A percentile compares a stretch with the other conserved stretches of the same genome.
Evolutionary conservation across 2,113 vertebrate genomes (phyloP).

Genomic region (Colius striatus): DNA sequence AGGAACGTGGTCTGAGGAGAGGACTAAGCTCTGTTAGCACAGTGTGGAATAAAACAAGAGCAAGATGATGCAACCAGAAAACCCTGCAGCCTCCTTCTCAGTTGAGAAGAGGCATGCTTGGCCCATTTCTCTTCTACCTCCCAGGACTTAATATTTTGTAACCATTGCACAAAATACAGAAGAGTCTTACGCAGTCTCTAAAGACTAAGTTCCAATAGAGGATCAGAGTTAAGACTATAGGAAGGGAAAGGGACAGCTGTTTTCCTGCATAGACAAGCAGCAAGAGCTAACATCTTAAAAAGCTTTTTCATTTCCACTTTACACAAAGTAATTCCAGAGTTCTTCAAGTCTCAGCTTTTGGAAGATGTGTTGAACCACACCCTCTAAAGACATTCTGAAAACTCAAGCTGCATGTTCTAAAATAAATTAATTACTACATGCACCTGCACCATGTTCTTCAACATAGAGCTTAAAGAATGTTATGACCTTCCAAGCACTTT

Average conservation of each 20-base stretch:
- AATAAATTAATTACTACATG: neutral
- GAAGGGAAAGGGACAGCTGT: neutral
- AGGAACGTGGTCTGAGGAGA: neutral
- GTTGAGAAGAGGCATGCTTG: neutral
- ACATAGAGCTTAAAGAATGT: neutral
- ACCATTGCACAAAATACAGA: neutral
- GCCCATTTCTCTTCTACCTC: neutral
- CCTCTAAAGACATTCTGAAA: neutral
- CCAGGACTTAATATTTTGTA: neutral
- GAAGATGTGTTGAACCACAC: slow-evolving; percentile 10
- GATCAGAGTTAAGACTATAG: too few relatives aligned
- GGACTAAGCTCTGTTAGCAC: neutral
- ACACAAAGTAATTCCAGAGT: neutral
- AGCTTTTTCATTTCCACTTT: neutral
- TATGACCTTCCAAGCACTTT: neutral
- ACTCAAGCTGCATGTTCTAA: neutral
- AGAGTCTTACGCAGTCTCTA: neutral
- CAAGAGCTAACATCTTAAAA: neutral
- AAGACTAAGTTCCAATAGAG: neutral
- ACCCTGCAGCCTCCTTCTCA: neutral
- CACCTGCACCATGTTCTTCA: neutral
- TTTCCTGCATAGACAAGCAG: neutral
- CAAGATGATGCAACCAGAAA: neutral
- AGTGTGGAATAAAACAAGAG: neutral
- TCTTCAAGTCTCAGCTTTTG: neutral